Conservation (phyloP, 2,113 vertebrate genomes). For the Saguinus imperator region DNA sequence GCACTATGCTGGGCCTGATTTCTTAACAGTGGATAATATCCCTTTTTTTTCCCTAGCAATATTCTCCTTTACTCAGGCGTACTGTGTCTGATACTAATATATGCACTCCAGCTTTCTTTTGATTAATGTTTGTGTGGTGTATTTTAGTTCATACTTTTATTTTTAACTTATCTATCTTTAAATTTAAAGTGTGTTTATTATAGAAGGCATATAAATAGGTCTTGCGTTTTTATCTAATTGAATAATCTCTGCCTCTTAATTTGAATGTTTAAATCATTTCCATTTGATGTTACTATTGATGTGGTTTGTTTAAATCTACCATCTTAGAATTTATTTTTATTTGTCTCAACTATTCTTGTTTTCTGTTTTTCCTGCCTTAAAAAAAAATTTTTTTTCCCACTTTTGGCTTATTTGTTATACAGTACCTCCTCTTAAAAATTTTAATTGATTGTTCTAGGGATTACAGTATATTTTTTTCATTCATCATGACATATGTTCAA, state of each 20-base stretch:
- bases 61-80: not conserved
- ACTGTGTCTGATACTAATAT: not conserved
- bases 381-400: not conserved
- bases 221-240: no score
- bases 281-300: no score
- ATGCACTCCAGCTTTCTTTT: no score
- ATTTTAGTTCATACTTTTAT: no score
- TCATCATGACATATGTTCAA: not conserved
- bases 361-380: not conserved
- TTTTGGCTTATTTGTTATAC: not conserved
- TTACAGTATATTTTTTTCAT: not conserved
- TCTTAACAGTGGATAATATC: not conserved
- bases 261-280: no score
- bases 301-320: no score
- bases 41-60: not conserved
- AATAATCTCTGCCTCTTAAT: no score
- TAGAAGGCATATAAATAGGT: no score
- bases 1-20: fast-evolving
- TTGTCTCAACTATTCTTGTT: not conserved
- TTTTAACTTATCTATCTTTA: no score
- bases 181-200: no score
- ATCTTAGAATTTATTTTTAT: not conserved
- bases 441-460: not conserved
- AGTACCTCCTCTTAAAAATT: not conserved
- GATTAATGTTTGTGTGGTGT: no score